phyloP scores from a whole-genome alignment of 2,888 invertebrate species.

The Aphelenchoides bicaudatus region DNA sequence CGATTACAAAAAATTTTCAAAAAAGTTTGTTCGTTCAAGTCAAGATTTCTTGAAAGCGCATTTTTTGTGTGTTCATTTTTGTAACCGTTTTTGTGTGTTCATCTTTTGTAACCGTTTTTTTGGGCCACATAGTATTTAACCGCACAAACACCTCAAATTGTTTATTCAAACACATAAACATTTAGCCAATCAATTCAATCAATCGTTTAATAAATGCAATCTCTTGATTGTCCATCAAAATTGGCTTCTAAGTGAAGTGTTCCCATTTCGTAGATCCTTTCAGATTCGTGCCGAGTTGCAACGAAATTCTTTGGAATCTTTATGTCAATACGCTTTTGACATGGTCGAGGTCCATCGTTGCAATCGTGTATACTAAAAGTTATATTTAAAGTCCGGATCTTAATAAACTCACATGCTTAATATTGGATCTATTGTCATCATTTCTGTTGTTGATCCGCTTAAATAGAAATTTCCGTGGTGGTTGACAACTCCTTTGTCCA shows the following conservation, averaged over 20 bases:
- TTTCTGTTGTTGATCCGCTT: background rate
- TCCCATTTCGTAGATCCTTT: conserved; percentile 2
- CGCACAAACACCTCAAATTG: no score
- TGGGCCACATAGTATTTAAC: no score
- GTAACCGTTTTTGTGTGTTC: no score
- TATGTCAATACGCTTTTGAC: background rate
- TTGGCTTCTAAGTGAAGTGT: background rate
- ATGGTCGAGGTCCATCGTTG: background rate
- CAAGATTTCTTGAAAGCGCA: no score
- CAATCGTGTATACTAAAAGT: conserved; percentile 3
- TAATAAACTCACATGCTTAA: conserved; percentile 10
- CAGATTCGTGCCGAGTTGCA: no score
- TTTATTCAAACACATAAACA: no score
- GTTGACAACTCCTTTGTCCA: background rate
- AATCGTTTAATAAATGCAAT: background rate
- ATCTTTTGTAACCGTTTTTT: no score
- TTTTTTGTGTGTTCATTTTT: no score
- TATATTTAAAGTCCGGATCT: background rate
- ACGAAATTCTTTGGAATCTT: background rate
- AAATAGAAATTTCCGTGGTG: conserved; percentile 1
- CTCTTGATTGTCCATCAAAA: conserved; percentile 6
- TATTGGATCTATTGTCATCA: background rate
- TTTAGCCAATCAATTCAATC: no score
- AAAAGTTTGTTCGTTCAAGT: no score
- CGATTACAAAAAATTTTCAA: no score